A percentile compares a stretch with the other conserved stretches of the same genome.
phyloP scores from a whole-genome alignment of 2,797 vertebrate genomes.

The Antrozous pallidus region DNA sequence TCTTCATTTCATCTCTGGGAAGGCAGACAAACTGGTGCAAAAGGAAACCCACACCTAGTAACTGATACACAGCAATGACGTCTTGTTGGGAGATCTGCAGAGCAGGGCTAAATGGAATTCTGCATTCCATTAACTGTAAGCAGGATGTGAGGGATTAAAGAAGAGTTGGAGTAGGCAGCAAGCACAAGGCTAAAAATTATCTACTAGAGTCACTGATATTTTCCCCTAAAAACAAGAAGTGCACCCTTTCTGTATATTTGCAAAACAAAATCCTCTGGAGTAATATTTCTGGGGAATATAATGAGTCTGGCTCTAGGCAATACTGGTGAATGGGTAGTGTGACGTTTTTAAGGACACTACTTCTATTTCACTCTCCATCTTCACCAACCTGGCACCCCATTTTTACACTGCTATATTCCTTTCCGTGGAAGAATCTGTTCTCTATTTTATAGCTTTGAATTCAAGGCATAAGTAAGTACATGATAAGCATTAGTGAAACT shows the following conservation, averaged over 20 bases:
- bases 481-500: neutral
- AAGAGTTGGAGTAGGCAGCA: slow-evolving; percentile 16
- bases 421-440: neutral
- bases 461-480: neutral
- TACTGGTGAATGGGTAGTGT: neutral
- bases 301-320: neutral
- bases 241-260: neutral
- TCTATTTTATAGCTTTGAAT: slow-evolving; percentile 1
- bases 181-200: slow-evolving; percentile 39
- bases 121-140: slow-evolving; percentile 61
- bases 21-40: slow-evolving; percentile 64
- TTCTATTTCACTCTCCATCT: neutral
- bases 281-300: slow-evolving; percentile 5
- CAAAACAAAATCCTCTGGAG: neutral
- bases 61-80: slow-evolving; percentile 54
- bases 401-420: slow-evolving; percentile 10
- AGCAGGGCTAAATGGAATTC: slow-evolving; percentile 50
- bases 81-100: slow-evolving; percentile 51
- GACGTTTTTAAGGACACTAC: neutral
- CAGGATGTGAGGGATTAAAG: slow-evolving; percentile 68
- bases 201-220: slow-evolving; percentile 24
- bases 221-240: slow-evolving; percentile 11
- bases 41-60: slow-evolving; percentile 73
- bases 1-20: slow-evolving; percentile 53
- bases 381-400: neutral